Evolutionary conservation across 2,113 vertebrate species (phyloP).

Genomic region (Sinocyclocheilus maitianheensis): DNA sequence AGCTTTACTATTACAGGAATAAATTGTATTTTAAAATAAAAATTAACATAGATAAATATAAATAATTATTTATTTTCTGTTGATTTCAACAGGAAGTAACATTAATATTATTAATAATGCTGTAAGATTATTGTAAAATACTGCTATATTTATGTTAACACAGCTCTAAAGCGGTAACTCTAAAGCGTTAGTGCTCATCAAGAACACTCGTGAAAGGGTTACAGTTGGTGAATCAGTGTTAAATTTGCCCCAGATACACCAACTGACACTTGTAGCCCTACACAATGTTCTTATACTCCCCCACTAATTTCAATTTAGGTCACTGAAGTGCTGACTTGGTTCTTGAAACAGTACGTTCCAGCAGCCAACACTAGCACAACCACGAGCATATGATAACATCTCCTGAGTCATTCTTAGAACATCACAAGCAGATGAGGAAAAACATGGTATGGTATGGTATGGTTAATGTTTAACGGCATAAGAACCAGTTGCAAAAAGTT

Average conservation of each 20-base stretch:
- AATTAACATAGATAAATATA: no score
- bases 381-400: constrained; percentile 57
- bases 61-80: background rate
- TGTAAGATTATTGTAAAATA: background rate
- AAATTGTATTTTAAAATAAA: background rate
- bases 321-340: constrained; percentile 62
- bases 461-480: background rate
- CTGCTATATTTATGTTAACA: background rate
- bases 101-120: background rate
- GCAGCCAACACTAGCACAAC: constrained; percentile 32
- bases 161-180: no score
- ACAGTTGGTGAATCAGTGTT: background rate
- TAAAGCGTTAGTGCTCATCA: background rate
- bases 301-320: constrained; percentile 63
- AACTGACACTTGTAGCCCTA: background rate
- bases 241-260: background rate
- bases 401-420: constrained; percentile 41
- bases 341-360: constrained; percentile 60
- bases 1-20: no score
- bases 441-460: background rate
- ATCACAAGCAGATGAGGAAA: background rate
- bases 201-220: background rate
- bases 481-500: background rate
- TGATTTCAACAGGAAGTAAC: background rate
- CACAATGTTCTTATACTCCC: constrained; percentile 8